Evolutionary conservation across 2,113 vertebrate genomes (phyloP), one percentile per base, ranked within the genome.

Genomic region (Sapajus apella): DNA sequence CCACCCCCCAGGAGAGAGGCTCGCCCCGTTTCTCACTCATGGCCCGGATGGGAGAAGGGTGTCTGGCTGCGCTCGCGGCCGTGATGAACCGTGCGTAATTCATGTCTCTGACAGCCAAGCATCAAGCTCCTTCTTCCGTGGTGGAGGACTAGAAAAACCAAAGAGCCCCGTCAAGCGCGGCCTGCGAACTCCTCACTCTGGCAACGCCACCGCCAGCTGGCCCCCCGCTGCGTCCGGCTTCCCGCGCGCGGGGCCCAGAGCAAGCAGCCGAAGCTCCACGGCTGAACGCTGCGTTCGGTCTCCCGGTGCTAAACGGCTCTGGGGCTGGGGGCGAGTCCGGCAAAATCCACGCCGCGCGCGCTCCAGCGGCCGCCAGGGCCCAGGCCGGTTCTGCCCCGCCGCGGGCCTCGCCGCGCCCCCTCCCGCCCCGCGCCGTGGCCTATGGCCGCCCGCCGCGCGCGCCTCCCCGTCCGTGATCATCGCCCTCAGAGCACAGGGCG

Each of bases 51-150:
- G 99, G 91, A 8, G 99, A 99, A 2, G 98, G 96, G 89, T 97
- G 99, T 79, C 99, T 99, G 61, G 99, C 98, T 35, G 98, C 98
- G 45, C 99, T 99, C 10, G 99, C 98, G 88, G 99, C 98, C 0
- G 99, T 99, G 97, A 99, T 91, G 98, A 99, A 99, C 37, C 99
- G 98, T 45, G 99, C 94, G 70, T 99, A 99, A 96, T 99, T 99
- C 99, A 99, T 99, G 95, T 37, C 98, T 98, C 27, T 0, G 56
- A 20, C 18, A 82, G 96, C 85, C 45, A 25, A 14, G 84, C 77
- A 82, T 73, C 72, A 50, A 70, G 45, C 84, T 10, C 72, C 75
- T 47, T 47, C 91, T 73, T 82, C 58, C 50, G 32, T 3, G 6
- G 45, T 0, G 12, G 61, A 27, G n/a, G 50, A 61, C 85, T 95